A percentile compares a stretch with the other conserved stretches of the same genome.
Evolutionary conservation across 2,797 vertebrate genomes (phyloP).

Genomic region (Thamnophis elegans): DNA sequence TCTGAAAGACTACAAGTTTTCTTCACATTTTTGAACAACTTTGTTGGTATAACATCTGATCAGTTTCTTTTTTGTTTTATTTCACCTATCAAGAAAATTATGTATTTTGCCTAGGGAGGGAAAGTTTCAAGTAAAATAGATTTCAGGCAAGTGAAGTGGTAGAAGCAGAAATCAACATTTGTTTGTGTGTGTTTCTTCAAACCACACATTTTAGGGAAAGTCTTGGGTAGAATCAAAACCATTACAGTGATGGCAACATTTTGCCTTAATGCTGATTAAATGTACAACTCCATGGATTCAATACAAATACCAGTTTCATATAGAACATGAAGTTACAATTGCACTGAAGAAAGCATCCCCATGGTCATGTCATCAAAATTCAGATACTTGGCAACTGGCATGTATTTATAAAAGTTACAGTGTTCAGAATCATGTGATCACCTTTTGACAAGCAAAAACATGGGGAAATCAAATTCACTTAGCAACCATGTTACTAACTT

Average conservation of each 20-base stretch:
- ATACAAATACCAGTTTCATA: background rate
- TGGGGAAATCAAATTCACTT: background rate
- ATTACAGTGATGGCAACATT: background rate
- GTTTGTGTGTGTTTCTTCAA: background rate
- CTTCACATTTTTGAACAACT: background rate
- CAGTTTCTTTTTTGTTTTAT: background rate
- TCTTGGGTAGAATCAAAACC: background rate
- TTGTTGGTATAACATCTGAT: background rate
- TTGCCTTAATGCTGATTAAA: background rate
- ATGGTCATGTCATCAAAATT: no score
- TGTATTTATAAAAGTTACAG: background rate
- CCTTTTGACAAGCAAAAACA: background rate
- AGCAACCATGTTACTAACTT: background rate
- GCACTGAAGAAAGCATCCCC: background rate
- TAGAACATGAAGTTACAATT: background rate
- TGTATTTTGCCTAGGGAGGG: background rate
- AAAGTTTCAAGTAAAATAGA: background rate
- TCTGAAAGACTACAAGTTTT: background rate
- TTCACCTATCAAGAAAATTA: background rate
- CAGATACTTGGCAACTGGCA: background rate
- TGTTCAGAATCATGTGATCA: background rate
- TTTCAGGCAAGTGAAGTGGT: background rate
- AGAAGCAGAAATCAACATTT: background rate
- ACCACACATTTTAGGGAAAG: background rate
- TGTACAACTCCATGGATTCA: background rate